Percentiles rank a stretch among this genome's conserved stretches.
These are phyloP conservation scores for Anneissia japonica DNA, from an alignment of 35 echinoderm and acorn worm genomes.

Conservation along the genomic window DNA sequence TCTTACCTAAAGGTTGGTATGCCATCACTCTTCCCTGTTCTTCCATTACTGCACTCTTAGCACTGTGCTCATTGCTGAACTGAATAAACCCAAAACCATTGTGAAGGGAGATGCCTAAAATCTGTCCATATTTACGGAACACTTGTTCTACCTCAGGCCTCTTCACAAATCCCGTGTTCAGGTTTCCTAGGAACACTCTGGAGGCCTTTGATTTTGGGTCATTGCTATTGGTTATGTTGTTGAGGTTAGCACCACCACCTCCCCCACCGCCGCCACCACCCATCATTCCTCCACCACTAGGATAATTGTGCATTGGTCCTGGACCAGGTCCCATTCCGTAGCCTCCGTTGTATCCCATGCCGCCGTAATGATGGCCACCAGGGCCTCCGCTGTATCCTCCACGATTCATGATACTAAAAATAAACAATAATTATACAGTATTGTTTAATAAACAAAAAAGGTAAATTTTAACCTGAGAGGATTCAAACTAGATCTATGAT, in stretches of 20 bases:
- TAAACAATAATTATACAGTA: too few relatives aligned
- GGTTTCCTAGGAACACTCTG: slow-evolving; percentile 47
- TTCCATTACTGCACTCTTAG: slow-evolving; percentile 46
- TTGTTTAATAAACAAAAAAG: too few relatives aligned
- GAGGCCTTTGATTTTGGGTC: slow-evolving; percentile 32
- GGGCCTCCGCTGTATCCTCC: not conserved
- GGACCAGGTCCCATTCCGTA: not conserved
- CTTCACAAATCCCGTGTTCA: slow-evolving; percentile 37
- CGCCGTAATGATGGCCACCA: not conserved
- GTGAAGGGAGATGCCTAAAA: slow-evolving; percentile 69
- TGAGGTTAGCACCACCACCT: not conserved
- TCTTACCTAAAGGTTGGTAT: slow-evolving; percentile 79
- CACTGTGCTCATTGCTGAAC: slow-evolving; percentile 49
- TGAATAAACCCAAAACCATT: slow-evolving; percentile 88
- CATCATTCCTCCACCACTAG: not conserved
- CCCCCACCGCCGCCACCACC: not conserved
- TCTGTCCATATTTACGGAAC: slow-evolving; percentile 64
- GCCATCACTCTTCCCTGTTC: slow-evolving; percentile 70
- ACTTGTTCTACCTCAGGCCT: slow-evolving; percentile 43
- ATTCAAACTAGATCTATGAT: too few relatives aligned
- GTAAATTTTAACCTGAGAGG: too few relatives aligned
- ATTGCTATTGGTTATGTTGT: slow-evolving; percentile 65
- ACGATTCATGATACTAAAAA: not conserved
- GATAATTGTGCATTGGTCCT: not conserved
- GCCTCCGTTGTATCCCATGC: not conserved